These are phyloP conservation scores for Mixornis gularis DNA, from an alignment of 2,113 vertebrate species.

Conservation along the genomic window DNA sequence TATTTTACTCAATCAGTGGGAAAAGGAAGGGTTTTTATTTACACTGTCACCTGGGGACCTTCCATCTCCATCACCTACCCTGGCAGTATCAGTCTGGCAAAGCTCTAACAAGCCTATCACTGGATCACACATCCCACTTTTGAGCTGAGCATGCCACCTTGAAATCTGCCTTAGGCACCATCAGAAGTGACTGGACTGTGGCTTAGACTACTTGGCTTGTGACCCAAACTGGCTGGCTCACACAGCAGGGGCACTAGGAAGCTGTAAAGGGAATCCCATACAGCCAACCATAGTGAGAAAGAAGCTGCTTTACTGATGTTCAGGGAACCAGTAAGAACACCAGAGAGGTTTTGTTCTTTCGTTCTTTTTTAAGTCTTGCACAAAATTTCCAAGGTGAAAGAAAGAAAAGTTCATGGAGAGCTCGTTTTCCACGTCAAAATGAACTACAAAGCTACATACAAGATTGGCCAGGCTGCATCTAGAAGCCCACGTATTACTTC, in stretches of 20 bases:
- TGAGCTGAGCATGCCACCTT: background rate
- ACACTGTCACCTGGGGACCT: background rate
- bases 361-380: background rate
- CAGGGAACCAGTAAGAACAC: background rate
- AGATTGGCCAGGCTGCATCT: background rate
- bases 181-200: background rate
- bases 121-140: background rate
- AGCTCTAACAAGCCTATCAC: background rate
- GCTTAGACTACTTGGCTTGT: background rate
- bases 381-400: background rate
- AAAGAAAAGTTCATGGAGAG: background rate
- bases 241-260: background rate
- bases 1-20: background rate
- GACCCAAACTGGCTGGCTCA: background rate
- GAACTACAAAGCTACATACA: background rate
- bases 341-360: background rate
- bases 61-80: background rate
- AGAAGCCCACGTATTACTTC: background rate
- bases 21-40: background rate
- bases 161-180: background rate
- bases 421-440: background rate
- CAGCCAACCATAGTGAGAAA: background rate
- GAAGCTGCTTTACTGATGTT: background rate
- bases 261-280: background rate
- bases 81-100: background rate